These are phyloP conservation scores for Punctoribates punctum DNA, from an alignment of 2,888 invertebrate genomes.

Conservation along the genomic window DNA sequence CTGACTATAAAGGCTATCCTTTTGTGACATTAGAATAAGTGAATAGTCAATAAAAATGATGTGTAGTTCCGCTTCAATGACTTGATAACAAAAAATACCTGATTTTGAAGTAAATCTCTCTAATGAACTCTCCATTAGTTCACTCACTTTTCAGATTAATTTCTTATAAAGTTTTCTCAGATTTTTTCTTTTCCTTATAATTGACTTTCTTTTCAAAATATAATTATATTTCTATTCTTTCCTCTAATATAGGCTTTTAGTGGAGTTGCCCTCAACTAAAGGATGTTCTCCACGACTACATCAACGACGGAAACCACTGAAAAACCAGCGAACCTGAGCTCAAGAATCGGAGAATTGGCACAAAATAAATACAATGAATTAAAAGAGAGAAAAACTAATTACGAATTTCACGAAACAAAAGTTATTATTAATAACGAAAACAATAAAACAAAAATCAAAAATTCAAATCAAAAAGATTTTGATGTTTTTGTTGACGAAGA, in stretches of 20 bases:
- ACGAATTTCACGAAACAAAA: slow-evolving; percentile 11
- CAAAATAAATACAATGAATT: neutral
- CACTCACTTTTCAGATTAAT: too few relatives aligned
- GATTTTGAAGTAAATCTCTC: neutral
- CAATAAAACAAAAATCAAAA: neutral
- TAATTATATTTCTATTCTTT: too few relatives aligned
- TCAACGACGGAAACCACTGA: too few relatives aligned
- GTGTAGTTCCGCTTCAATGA: neutral
- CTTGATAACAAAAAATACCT: neutral
- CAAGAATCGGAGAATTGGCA: neutral
- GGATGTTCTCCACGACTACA: neutral
- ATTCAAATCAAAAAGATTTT: neutral
- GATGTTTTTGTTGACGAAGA: slow-evolving; percentile 9
- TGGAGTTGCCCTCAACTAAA: neutral
- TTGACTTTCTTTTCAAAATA: too few relatives aligned
- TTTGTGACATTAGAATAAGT: neutral
- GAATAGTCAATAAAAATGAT: slow-evolving; percentile 4
- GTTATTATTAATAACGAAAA: slow-evolving; percentile 6
- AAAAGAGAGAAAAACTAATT: neutral
- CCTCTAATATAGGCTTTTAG: too few relatives aligned
- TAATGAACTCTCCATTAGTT: too few relatives aligned
- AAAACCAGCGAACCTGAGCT: neutral
- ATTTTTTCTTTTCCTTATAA: too few relatives aligned
- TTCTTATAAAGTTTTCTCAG: too few relatives aligned
- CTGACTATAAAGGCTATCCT: neutral